phyloP scores from a whole-genome alignment of 1,140 invertebrate genomes.

The Himalopsyche phryganea region DNA sequence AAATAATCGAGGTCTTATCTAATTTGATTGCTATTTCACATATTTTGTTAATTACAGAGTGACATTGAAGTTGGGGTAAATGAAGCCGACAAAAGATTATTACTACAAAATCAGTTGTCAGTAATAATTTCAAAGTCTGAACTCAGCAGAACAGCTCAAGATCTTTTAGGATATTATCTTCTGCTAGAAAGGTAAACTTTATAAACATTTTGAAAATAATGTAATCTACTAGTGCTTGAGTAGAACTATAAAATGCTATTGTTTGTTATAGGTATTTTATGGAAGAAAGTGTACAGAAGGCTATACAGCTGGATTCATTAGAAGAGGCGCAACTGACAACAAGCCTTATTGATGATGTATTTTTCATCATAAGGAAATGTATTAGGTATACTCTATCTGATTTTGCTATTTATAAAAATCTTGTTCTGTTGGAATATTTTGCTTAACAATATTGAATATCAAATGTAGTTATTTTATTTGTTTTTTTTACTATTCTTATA shows the following conservation, averaged over 20 bases:
- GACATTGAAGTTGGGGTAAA: conserved; percentile 65
- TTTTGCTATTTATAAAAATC: too few relatives aligned
- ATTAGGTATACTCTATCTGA: too few relatives aligned
- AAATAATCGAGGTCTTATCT: too few relatives aligned
- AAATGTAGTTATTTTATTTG: not conserved
- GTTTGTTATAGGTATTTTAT: conserved; percentile 72
- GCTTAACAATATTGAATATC: not conserved
- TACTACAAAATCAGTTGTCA: conserved; percentile 46
- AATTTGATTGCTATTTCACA: too few relatives aligned
- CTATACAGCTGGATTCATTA: conserved; percentile 80
- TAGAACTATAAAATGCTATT: too few relatives aligned
- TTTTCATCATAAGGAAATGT: conserved; percentile 96
- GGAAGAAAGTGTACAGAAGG: conserved; percentile 93
- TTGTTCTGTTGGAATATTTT: conserved; percentile 34
- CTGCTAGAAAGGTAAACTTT: conserved; percentile 73
- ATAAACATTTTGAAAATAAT: too few relatives aligned
- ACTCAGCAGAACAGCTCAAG: conserved; percentile 81
- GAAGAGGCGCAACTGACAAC: conserved; percentile 73
- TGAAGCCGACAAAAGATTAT: conserved; percentile 51
- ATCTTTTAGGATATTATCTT: conserved; percentile 86
- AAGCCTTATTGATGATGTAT: conserved; percentile 95
- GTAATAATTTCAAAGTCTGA: conserved; percentile 72
- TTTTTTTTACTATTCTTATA: conserved; percentile 37
- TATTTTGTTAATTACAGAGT: conserved; percentile 49
- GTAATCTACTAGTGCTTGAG: too few relatives aligned